These are phyloP conservation scores for Tetramorium parvispinum DNA, from an alignment of 1,140 invertebrate species.

Conservation along the genomic window DNA sequence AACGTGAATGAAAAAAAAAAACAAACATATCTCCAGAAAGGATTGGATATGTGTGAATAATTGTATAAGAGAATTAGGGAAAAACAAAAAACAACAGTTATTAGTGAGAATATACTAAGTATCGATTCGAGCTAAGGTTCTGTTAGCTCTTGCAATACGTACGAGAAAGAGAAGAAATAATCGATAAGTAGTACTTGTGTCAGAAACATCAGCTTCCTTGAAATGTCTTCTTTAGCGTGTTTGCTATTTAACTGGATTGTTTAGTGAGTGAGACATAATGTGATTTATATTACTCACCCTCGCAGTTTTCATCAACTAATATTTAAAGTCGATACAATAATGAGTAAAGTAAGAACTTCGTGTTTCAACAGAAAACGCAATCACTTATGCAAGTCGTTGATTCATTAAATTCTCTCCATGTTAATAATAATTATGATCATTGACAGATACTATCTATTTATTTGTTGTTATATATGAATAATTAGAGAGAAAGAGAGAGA, in stretches of 20 bases:
- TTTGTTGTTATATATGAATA: slow-evolving; percentile 84
- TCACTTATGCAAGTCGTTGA: slow-evolving; percentile 71
- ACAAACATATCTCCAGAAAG: slow-evolving; percentile 72
- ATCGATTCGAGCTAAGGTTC: slow-evolving; percentile 45
- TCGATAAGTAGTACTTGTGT: slow-evolving; percentile 73
- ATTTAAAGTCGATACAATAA: slow-evolving; percentile 67
- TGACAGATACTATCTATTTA: slow-evolving; percentile 84
- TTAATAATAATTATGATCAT: slow-evolving; percentile 83
- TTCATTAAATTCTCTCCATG: slow-evolving; percentile 80
- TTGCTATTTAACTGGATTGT: slow-evolving; percentile 81
- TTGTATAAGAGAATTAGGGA: slow-evolving; percentile 68
- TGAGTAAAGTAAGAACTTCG: slow-evolving; percentile 59
- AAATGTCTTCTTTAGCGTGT: slow-evolving; percentile 82
- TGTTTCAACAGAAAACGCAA: slow-evolving; percentile 51
- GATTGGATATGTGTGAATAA: slow-evolving; percentile 71
- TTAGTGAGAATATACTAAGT: slow-evolving; percentile 69
- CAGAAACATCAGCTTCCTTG: slow-evolving; percentile 79
- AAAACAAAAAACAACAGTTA: slow-evolving; percentile 65
- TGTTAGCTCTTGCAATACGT: slow-evolving; percentile 65
- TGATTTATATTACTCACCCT: slow-evolving; percentile 77
- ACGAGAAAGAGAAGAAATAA: slow-evolving; percentile 60
- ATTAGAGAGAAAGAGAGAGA: slow-evolving; percentile 61
- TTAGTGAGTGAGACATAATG: slow-evolving; percentile 78
- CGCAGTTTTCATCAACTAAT: slow-evolving; percentile 70
- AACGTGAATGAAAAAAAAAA: slow-evolving; percentile 68